Conservation (phyloP, 2,797 vertebrate genomes). For the Danionella dracula region DNA sequence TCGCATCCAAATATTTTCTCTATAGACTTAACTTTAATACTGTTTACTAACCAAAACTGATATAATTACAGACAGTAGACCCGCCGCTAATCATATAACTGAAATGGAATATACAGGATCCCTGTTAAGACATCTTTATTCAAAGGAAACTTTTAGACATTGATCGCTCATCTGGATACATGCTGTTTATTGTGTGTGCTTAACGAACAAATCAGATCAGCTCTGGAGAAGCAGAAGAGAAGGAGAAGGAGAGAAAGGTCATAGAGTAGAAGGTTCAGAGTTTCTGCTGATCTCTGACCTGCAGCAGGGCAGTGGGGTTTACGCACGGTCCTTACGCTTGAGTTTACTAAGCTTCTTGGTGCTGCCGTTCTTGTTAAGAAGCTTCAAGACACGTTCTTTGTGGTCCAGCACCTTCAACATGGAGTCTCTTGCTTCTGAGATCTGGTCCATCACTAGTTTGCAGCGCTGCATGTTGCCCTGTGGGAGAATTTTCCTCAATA, state of each 20-base stretch:
- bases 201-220: background rate
- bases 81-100: no score
- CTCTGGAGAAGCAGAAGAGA: background rate
- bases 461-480: conserved; percentile 99
- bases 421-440: conserved; percentile 93
- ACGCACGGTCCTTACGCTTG: conserved; percentile 92
- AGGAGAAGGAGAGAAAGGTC: background rate
- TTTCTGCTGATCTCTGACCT: background rate
- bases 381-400: conserved; percentile 94
- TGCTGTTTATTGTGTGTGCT: background rate
- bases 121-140: background rate
- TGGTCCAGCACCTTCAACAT: conserved; percentile 99
- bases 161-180: background rate
- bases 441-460: conserved; percentile 99
- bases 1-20: conserved; percentile 14
- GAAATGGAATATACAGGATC: background rate
- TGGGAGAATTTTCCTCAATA: no score
- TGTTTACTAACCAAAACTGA: no score
- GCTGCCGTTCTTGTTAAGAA: conserved; percentile 93
- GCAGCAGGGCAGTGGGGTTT: background rate
- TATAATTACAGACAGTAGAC: no score
- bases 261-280: background rate
- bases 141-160: background rate
- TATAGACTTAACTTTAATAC: no score
- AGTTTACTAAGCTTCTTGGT: conserved; percentile 95